A percentile compares a stretch with the other conserved stretches of the same genome.
phyloP scores from a whole-genome alignment of 2,888 invertebrate genomes.

The Synergus gifuensis region DNA sequence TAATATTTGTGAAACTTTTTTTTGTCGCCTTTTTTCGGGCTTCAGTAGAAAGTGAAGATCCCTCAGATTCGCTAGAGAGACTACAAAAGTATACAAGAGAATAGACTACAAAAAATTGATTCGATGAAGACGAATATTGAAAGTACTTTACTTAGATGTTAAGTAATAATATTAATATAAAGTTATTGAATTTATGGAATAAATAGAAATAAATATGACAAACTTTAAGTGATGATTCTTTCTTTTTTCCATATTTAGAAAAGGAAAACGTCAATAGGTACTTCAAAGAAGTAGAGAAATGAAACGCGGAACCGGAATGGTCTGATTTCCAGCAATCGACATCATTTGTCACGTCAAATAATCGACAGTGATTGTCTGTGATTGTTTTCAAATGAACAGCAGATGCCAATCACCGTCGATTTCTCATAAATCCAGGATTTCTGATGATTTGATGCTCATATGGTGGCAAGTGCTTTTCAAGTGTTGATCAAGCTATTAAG shows the following conservation, averaged over 20 bases:
- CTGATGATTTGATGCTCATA: conserved; percentile 49
- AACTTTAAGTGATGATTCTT: background rate
- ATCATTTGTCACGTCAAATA: background rate
- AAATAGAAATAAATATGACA: background rate
- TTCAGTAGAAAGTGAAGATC: conserved; percentile 13
- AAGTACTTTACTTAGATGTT: background rate
- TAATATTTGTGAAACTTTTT: conserved; percentile 18
- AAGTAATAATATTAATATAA: too few species aligned
- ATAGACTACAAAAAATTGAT: background rate
- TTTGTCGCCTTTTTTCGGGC: background rate
- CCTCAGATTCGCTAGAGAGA: background rate
- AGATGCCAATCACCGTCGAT: conserved; percentile 48
- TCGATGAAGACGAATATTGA: background rate
- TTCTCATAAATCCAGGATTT: conserved; percentile 41
- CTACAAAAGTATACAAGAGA: too few species aligned
- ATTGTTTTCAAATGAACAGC: conserved; percentile 43
- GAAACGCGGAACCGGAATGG: background rate
- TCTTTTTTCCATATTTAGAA: background rate
- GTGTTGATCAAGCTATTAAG: background rate
- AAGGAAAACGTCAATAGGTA: background rate
- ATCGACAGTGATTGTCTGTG: background rate
- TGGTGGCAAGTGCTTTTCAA: conserved; percentile 33
- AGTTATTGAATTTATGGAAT: background rate
- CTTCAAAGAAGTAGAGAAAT: conserved; percentile 6
- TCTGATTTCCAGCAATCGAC: conserved; percentile 28